Evolutionary conservation across 1,140 invertebrate species (phyloP), one percentile per base, ranked within the genome.

Genomic region (Trichoplusia ni): DNA sequence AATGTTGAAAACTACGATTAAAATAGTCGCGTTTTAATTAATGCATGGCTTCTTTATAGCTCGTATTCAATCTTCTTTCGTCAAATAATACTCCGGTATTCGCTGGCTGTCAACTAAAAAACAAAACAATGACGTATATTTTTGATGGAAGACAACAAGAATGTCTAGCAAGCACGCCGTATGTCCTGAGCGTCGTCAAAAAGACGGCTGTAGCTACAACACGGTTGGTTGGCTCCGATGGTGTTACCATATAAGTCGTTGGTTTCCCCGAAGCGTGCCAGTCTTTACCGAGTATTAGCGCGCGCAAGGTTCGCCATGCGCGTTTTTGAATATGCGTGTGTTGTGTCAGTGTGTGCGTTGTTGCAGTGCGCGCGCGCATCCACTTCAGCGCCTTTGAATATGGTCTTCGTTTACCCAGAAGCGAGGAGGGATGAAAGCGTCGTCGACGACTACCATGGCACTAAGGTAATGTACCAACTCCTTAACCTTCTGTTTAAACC

Each of bases 401-500:
- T 91, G 90, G 76, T 69, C 71, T 91, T 89, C 72, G 79, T 91
- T 21, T 99, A 98, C 91, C 97, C 97, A 1, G 85, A 92, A 60
- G 94, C 93, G 40, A 88, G 94, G 58, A 92, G 96, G 69, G 97
- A 98, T 87, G 95, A 96, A 65, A 91, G 91, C 47, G 92, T 96
- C 40, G 86, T 94, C 25, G 97, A 99, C 67, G 92, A 95, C 77
- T 96, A 95, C 86, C 95, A 97, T 91, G 97, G 96, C 31, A 91
- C 91, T 31, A 93, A 97, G 93, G 97, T 97, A 92, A 40, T 18
- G 46, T 49, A 31, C 46, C 2, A 46, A 19, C 2, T 18, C n/a
- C 5, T 4, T n/a, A 4, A 9, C 27, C 6, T 37, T 21, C 6
- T 9, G n/a, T 35, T 35, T 35, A 35, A 4, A 11, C 8, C 16